Evolutionary conservation across 2,797 vertebrate genomes (phyloP).

Genomic region (Aldrovandia affinis): DNA sequence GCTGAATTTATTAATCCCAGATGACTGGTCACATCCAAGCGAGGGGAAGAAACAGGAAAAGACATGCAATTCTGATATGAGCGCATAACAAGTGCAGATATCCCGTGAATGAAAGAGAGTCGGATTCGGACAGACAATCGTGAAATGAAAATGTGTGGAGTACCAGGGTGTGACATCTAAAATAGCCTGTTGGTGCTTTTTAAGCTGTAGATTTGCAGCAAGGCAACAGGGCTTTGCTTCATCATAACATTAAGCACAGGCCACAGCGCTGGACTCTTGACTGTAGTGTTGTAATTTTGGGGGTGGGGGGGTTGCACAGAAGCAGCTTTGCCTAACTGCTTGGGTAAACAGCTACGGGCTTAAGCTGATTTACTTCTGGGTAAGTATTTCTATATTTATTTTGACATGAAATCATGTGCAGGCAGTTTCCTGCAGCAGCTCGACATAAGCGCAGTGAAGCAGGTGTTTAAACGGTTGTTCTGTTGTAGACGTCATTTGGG

Average conservation of each 20-base stretch:
- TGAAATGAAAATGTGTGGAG: slow-evolving; percentile 8
- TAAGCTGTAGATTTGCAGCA: background rate
- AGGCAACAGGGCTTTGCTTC: slow-evolving; percentile 14
- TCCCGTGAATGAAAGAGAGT: background rate
- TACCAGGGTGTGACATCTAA: background rate
- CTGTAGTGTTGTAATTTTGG: background rate
- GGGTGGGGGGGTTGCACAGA: background rate
- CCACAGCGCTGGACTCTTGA: background rate
- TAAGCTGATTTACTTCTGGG: background rate
- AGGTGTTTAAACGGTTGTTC: no score
- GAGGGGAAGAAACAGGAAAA: slow-evolving; percentile 9
- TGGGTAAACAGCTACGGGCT: background rate
- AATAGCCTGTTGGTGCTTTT: slow-evolving; percentile 16
- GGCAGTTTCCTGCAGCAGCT: background rate
- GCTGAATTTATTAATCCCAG: slow-evolving; percentile 19
- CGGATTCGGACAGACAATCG: slow-evolving; percentile 14
- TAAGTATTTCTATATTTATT: background rate
- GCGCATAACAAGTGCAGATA: slow-evolving; percentile 3
- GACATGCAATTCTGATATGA: slow-evolving; percentile 8
- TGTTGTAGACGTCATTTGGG: no score
- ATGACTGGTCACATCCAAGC: slow-evolving; percentile 16
- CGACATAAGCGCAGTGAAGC: background rate
- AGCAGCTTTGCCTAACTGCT: background rate
- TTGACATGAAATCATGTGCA: background rate
- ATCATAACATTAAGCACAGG: slow-evolving; percentile 3